Evolutionary conservation across 1,140 invertebrate species (phyloP).

Genomic region (Matsumurasca onukii): DNA sequence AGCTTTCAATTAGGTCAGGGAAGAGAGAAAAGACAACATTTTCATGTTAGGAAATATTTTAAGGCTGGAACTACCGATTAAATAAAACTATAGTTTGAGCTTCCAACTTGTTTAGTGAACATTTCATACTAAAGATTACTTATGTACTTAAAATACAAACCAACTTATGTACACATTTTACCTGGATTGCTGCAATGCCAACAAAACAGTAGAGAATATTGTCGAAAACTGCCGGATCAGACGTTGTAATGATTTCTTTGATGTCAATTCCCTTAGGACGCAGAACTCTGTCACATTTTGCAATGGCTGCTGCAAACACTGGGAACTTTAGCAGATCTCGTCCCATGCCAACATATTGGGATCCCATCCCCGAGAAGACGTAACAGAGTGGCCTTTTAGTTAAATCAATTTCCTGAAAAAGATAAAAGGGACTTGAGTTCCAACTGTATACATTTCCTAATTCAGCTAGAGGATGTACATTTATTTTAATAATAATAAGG

Average conservation of each 20-base stretch:
- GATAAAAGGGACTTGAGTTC: too few species aligned
- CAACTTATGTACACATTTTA: neutral
- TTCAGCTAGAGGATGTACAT: too few species aligned
- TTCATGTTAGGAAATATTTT: neutral
- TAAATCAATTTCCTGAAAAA: too few species aligned
- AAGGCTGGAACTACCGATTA: neutral
- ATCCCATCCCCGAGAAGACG: slow-evolving; percentile 3
- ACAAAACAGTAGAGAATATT: neutral
- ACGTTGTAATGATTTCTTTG: neutral
- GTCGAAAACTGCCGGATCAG: neutral
- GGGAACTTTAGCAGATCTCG: neutral
- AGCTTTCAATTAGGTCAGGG: neutral
- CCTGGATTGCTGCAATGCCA: neutral
- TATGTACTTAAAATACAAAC: neutral
- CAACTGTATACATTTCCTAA: too few species aligned
- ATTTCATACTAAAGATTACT: neutral
- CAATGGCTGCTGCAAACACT: neutral
- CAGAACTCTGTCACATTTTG: neutral
- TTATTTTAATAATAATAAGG: too few species aligned
- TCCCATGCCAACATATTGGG: neutral
- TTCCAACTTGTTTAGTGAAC: neutral
- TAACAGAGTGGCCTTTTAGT: too few species aligned
- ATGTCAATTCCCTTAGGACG: neutral
- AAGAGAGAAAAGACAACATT: neutral
- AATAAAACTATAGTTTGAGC: neutral